Conservation (phyloP, 1,140 invertebrate genomes). For the Caenorhabditis tropicalis region DNA sequence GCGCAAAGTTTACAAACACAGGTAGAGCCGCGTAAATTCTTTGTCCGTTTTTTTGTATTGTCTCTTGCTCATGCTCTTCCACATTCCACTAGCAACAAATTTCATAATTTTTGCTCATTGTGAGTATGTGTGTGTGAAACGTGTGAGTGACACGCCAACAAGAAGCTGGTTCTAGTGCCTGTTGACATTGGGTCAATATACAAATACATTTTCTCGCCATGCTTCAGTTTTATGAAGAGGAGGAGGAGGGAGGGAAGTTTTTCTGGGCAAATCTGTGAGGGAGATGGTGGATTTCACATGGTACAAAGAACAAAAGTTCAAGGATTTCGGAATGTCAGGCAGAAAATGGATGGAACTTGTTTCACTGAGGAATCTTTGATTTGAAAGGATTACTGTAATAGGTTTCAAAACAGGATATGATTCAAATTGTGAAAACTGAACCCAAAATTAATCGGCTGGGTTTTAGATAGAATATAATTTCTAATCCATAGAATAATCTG, state of each 20-base stretch:
- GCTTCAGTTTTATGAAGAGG: neutral
- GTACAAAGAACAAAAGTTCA: neutral
- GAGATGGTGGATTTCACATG: neutral
- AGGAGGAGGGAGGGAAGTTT: neutral
- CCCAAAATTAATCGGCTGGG: too few species aligned
- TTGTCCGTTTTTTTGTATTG: neutral
- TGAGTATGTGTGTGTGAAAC: neutral
- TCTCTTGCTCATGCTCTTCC: neutral
- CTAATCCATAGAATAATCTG: too few species aligned
- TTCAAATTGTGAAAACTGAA: too few species aligned
- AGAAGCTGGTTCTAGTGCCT: slow-evolving; percentile 23
- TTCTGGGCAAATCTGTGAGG: neutral
- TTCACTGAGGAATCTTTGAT: too few species aligned
- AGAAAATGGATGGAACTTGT: too few species aligned
- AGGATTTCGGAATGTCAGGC: neutral
- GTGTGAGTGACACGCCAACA: slow-evolving; percentile 21
- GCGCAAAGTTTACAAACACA: slow-evolving; percentile 28
- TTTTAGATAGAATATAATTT: too few species aligned
- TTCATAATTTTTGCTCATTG: slow-evolving; percentile 43
- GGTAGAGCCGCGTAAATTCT: slow-evolving; percentile 9
- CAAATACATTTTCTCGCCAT: slow-evolving; percentile 9
- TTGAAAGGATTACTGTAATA: too few species aligned
- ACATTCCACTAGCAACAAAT: slow-evolving; percentile 15
- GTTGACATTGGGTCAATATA: slow-evolving; percentile 40
- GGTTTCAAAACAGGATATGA: too few species aligned